Conservation (phyloP, 2,888 invertebrate genomes). For the Tiliacea aurago region DNA sequence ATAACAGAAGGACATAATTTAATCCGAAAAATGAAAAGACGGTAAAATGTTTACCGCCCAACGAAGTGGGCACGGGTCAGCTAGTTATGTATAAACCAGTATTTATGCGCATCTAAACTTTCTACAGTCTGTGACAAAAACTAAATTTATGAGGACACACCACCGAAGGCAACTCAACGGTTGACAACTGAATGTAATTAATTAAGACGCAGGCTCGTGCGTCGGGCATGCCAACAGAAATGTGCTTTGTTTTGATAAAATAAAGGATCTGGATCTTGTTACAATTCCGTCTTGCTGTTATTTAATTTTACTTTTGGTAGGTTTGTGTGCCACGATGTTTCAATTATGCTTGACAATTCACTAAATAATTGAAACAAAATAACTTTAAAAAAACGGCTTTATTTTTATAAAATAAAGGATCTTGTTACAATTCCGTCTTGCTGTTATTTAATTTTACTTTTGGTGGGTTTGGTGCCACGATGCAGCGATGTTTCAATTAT, state of each 20-base stretch:
- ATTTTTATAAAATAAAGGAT: conserved; percentile 66
- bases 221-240: conserved; percentile 52
- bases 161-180: conserved; percentile 72
- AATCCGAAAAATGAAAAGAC: no score
- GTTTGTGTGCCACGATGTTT: background rate
- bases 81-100: no score
- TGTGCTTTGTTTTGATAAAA: conserved; percentile 68
- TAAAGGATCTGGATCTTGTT: conserved; percentile 54
- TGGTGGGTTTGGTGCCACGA: background rate
- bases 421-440: conserved; percentile 35
- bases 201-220: conserved; percentile 73
- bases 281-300: conserved; percentile 27
- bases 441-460: conserved; percentile 34
- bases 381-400: conserved; percentile 38
- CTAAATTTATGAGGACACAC: conserved; percentile 77
- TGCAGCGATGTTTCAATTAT: background rate
- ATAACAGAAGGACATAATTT: no score
- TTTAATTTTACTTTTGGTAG: conserved; percentile 27
- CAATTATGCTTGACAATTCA: background rate
- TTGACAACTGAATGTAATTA: conserved; percentile 82
- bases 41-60: no score
- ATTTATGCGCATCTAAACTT: conserved; percentile 33
- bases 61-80: no score
- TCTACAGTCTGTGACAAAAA: conserved; percentile 61
- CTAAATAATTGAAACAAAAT: background rate